Conservation (phyloP, 2,888 invertebrate genomes). For the Terebella lapidaria region DNA sequence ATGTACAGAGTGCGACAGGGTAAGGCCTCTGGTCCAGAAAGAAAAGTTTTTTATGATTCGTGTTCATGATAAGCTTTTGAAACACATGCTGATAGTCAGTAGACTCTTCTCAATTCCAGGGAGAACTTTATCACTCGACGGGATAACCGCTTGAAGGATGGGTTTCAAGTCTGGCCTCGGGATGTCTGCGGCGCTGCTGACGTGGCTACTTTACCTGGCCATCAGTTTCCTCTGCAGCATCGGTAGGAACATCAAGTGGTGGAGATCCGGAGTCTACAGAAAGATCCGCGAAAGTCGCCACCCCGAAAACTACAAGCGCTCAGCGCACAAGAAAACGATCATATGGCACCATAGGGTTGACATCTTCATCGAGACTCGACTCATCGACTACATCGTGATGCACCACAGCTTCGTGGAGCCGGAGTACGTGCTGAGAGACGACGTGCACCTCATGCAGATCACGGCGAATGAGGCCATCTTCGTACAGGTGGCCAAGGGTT, state of each 20-base stretch:
- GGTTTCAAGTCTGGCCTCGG: no score
- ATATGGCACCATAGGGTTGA: background rate
- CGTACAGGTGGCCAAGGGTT: background rate
- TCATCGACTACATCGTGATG: background rate
- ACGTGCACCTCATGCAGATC: background rate
- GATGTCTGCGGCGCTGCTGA: no score
- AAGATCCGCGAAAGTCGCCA: background rate
- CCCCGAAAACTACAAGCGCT: background rate
- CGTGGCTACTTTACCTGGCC: background rate
- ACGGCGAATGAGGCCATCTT: background rate
- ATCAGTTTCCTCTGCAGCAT: background rate
- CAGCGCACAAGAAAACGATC: background rate
- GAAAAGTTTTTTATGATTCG: no score
- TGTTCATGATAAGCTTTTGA: no score
- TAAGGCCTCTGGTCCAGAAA: no score
- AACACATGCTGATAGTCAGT: no score
- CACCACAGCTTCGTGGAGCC: background rate
- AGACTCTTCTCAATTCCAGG: no score
- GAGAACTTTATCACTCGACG: no score
- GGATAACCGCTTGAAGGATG: no score
- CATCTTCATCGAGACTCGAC: background rate
- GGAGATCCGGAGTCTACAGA: background rate
- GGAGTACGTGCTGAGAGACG: background rate
- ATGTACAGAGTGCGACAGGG: no score
- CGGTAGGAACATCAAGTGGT: background rate